Conservation (phyloP, 1,140 invertebrate species). For the Lucilia cuprina region DNA sequence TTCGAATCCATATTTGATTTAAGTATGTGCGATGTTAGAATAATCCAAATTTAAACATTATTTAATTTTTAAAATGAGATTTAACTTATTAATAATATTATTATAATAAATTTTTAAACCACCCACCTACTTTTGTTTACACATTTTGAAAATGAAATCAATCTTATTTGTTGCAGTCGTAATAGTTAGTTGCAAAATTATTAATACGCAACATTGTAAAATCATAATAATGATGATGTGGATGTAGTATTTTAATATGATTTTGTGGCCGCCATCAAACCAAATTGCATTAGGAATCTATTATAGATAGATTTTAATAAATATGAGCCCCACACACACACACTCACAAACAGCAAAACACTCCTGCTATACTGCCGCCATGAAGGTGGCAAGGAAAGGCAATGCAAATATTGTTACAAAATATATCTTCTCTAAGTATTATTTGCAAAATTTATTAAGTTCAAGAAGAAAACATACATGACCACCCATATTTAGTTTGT, state of each 20-base stretch:
- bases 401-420: background rate
- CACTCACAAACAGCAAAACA: background rate
- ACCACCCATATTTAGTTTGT: background rate
- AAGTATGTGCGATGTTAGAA: too few species aligned
- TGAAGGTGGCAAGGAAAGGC: background rate
- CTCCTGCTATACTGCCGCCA: background rate
- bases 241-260: background rate
- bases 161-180: background rate
- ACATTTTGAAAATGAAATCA: background rate
- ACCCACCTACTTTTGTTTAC: background rate
- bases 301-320: background rate
- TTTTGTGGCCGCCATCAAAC: conserved; percentile 11
- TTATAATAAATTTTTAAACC: background rate
- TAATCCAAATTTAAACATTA: too few species aligned
- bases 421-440: too few species aligned
- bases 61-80: too few species aligned
- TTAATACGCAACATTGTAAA: conserved; percentile 1
- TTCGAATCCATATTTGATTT: too few species aligned
- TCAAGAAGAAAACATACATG: background rate
- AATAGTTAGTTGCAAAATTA: background rate
- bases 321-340: background rate
- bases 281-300: conserved; percentile 9
- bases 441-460: background rate
- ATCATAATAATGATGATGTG: background rate
- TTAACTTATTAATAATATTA: too few species aligned